Base-by-base conservation (phyloP, 2,797 vertebrate species). In the Falco concolor region DNA sequence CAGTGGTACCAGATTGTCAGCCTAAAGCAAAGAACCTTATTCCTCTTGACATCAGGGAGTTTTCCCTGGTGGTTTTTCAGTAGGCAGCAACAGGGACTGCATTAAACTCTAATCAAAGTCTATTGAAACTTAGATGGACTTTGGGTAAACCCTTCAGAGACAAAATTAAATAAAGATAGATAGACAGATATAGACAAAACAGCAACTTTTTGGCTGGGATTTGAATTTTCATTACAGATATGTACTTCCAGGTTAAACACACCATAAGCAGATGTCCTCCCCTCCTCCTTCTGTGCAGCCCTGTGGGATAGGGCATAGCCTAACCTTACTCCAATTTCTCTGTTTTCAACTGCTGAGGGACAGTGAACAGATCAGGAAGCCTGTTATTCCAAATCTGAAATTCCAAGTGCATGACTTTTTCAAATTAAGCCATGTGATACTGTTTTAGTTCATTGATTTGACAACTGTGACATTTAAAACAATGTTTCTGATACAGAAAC, bases 401-500 rank as follows among this genome's bases (percentile, higher is more conserved):
- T 96, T 97, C 95, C 93, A 96, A 95, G 53, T 61, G 90, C 86
- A 94, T 97, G 96, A 95, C 93, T 95, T 89, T 86, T 80, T 94
- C 86, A 95, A 95, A 96, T 95, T 96, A 95, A 96, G 84, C 77
- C 75, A 95, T 93, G 70, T 95, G 93, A 96, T 95, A 96, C 78
- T 96, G 93, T n/a, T 95, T 93, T 89, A 94, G 90, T 94, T 95
- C 88, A 93, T 92, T 96, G 95, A 96, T 93, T 94, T 97, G 96
- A 96, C 95, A 96, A 96, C 87, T 95, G 89, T 94, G 96, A 93
- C 91, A 95, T 95, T 96, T 96, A 91, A 95, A 96, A 93, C 94
- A 92, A 96, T 92, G 81, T 95, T 97, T 94, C 96, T 97, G 88
- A 96, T 96, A 95, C 22, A 89, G 86, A 95, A 95, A 96, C 91